A percentile compares a stretch with the other conserved stretches of the same genome.
Evolutionary conservation across 2,797 vertebrate species (phyloP).

Genomic region (Pelobates cultripes): DNA sequence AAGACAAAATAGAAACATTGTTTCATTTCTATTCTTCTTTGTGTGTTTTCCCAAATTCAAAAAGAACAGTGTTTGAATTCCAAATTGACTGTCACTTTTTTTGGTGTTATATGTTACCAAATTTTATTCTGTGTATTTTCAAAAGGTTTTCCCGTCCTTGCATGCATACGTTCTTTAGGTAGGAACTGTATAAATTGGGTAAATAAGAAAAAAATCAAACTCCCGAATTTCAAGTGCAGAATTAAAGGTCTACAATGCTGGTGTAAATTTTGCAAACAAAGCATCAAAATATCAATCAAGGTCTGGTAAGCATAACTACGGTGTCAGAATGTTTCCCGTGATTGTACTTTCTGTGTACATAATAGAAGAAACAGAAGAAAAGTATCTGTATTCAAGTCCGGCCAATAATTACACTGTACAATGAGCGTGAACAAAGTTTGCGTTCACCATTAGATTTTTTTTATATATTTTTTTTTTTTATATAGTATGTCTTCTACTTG

Average conservation of each 20-base stretch:
- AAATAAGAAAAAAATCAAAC: no score
- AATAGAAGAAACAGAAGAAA: slow-evolving; percentile 30
- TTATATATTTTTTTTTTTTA: neutral
- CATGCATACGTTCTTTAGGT: no score
- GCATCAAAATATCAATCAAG: slow-evolving; percentile 41
- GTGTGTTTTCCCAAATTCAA: no score
- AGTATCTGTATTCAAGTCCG: slow-evolving; percentile 31
- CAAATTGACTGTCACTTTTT: no score
- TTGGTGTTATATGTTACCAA: no score
- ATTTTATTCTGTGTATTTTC: no score
- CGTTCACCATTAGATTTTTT: neutral
- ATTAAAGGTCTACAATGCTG: slow-evolving; percentile 13
- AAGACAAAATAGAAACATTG: no score
- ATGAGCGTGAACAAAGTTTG: slow-evolving; percentile 3
- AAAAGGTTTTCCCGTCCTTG: no score
- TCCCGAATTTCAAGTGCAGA: neutral
- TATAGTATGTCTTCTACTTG: neutral
- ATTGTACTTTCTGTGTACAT: slow-evolving; percentile 14
- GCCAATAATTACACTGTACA: slow-evolving; percentile 13
- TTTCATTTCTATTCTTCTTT: no score
- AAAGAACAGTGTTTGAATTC: no score
- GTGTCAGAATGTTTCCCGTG: slow-evolving; percentile 28
- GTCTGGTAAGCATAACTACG: slow-evolving; percentile 46
- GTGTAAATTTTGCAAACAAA: slow-evolving; percentile 32
- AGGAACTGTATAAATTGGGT: no score